Base-by-base conservation (phyloP, 2,888 invertebrate genomes). In the Conops quadrifasciatus region DNA sequence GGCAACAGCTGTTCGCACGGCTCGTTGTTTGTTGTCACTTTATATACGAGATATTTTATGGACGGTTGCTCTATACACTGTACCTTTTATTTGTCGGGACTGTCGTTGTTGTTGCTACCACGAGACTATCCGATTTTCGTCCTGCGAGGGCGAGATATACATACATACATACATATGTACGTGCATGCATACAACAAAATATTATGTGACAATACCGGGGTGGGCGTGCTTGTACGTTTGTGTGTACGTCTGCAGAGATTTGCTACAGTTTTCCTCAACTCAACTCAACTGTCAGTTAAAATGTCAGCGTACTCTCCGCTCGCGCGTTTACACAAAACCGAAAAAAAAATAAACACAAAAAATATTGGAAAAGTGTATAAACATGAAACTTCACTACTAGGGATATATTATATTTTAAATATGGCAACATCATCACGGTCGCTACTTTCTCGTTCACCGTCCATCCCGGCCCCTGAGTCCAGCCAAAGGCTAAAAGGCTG, bases 1-100 rank as follows among this genome's bases (percentile, higher is more conserved):
- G 67, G 67, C 67, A 58, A 67, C 66, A 67, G 67, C 67, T 67
- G 67, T 36, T 67, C 53, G 28, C 15, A 19, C 30, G 24, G 59
- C 19, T 59, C 30, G 28, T 19, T 30, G 24, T 64, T 60, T 60
- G 47, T 43, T 53, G 30, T 56, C 66, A 56, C 64, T 49, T 49
- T 49, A 49, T n/a, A 28, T 64, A n/a, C 26, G 59, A 26, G 11
- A n/a, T 30, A 59, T 59, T 59, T 30, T n/a, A n/a, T n/a, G n/a
- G n/a, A n/a, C n/a, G n/a, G n/a, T n/a, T n/a, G n/a, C n/a, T n/a
- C n/a, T n/a, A n/a, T n/a, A n/a, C n/a, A n/a, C n/a, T n/a, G n/a
- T n/a, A n/a, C n/a, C n/a, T n/a, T n/a, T n/a, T n/a, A n/a, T n/a
- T n/a, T n/a, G n/a, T n/a, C n/a, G n/a, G n/a, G n/a, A n/a, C n/a